Percentiles rank a stretch among this genome's conserved stretches.
These are phyloP conservation scores for Sebastes vulpes DNA, from an alignment of 2,797 vertebrate species.

Conservation along the genomic window DNA sequence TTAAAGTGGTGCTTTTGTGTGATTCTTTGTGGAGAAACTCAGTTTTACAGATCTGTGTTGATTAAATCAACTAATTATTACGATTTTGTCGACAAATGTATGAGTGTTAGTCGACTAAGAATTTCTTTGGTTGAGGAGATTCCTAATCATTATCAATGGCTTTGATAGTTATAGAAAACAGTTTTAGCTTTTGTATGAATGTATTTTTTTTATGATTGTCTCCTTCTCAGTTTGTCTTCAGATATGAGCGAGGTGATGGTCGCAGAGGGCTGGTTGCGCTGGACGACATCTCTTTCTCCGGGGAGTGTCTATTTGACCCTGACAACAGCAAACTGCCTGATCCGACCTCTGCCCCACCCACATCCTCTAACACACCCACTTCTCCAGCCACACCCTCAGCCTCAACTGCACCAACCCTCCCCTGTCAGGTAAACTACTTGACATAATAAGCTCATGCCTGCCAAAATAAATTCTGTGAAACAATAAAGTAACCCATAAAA, in stretches of 20 bases:
- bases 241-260: conserved; percentile 48
- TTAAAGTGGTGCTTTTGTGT: no score
- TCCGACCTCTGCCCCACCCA: conserved; percentile 50
- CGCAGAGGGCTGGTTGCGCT: conserved; percentile 70
- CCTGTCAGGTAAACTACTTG: conserved; percentile 74
- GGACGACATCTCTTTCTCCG: conserved; percentile 84
- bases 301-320: conserved; percentile 77
- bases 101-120: no score
- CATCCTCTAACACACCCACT: conserved; percentile 28
- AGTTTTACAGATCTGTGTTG: no score
- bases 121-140: no score
- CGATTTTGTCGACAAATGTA: no score
- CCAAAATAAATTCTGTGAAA: background rate
- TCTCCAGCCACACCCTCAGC: background rate
- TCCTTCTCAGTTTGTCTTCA: conserved; percentile 78
- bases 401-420: conserved; percentile 28
- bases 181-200: background rate
- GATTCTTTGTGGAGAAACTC: no score
- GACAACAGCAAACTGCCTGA: conserved; percentile 77
- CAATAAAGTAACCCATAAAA: background rate
- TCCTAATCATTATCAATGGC: no score
- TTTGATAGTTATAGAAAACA: background rate
- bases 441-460: background rate
- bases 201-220: background rate
- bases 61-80: no score